Base-by-base conservation (phyloP, 2,888 invertebrate genomes). In the Ophion obscuratus region DNA sequence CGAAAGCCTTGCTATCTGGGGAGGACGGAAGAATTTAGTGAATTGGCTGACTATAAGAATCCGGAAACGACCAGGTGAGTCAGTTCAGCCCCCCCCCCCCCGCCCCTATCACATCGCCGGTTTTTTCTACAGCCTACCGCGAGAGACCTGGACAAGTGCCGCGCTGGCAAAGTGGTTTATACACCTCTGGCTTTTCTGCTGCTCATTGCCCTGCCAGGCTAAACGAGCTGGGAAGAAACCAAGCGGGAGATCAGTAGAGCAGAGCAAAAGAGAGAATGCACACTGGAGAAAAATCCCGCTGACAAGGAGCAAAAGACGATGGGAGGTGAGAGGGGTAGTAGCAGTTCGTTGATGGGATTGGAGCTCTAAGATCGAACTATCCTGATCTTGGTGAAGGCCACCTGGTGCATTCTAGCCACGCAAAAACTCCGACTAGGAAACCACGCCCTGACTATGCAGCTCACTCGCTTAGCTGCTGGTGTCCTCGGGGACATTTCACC, bases 331-430 rank as follows among this genome's bases (percentile, higher is more conserved):
- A 53, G 62, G 59, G 82, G 80, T 71, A 84, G 82, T 84, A 64
- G 68, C 20, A 14, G 40, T 66, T 74, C 31, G 70, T 73, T 57
- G 57, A 31, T 84, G 47, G 47, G 70, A 24, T 44, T 71, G 71
- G 64, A 57, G 81, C 59, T 83, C 83, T 86, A 86, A 87, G 85
- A 87, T 86, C 87, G 85, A 89, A 88, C 90, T 93, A 92, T 92
- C 91, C 92, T 91, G 92, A 93, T 93, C 90, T 90, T 89, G 91
- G 90, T 90, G 93, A 93, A 93, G 93, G 93, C 90, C 93, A 90
- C 87, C 93, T 91, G 90, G 92, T 93, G 92, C 92, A 92, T 93
- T 92, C 92, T 92, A 93, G 89, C 88, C 90, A 86, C 87, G 90
- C 91, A 92, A 93, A 93, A 93, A 92, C 90, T 91, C 89, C 91